Base-by-base conservation (phyloP, 2,797 vertebrate species). In the Oryzias dopingdopingensis region DNA sequence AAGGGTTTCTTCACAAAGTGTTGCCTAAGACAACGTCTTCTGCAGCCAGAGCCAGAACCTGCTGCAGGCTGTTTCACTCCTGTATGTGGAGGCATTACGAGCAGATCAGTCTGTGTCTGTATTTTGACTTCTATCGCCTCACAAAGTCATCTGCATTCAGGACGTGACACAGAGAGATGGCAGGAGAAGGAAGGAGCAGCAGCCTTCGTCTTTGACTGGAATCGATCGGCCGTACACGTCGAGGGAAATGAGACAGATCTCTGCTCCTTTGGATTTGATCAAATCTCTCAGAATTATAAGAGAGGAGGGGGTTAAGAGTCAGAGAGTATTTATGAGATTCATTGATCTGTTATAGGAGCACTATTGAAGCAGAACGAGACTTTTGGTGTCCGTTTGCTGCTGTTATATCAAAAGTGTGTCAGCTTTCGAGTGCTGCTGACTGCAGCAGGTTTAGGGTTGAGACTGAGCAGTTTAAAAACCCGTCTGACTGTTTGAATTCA, bases 191-290 rank as follows among this genome's bases (percentile, higher is more conserved):
- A 60, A 70, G 55, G 76, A 72, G 73, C 66, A 1, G 52, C 17
- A 10, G 79, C 73, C 66, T 74, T 80, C 56, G 43, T 72, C 70
- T 82, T 41, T 72, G 82, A 86, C 78, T 78, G 71, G 56, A 84
- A 87, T 88, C 74, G 80, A 88, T 89, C 49, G 71, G 74, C 77
- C 58, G 78, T 81, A 72, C 73, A 71, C 76, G 80, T 79, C 58
- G 37, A 75, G 76, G 86, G 81, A 89, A 85, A 87, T 83, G 77
- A 83, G 81, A 72, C 70, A 50, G 68, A 75, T 72, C 77, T 85
- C 80, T 80, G 82, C 81, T 56, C 72, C 77, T 10, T 56, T 4
- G 51, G 70, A 74, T 59, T 52, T 80, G 72, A 62, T 75, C 62
- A 58, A 58, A 56, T 73, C 65, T 29, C 42, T 83, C 81, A 71